A percentile compares a stretch with the other conserved stretches of the same genome.
These are phyloP conservation scores for Benitochromis conjunctus DNA, from an alignment of 2,113 vertebrate genomes.

Conservation along the genomic window DNA sequence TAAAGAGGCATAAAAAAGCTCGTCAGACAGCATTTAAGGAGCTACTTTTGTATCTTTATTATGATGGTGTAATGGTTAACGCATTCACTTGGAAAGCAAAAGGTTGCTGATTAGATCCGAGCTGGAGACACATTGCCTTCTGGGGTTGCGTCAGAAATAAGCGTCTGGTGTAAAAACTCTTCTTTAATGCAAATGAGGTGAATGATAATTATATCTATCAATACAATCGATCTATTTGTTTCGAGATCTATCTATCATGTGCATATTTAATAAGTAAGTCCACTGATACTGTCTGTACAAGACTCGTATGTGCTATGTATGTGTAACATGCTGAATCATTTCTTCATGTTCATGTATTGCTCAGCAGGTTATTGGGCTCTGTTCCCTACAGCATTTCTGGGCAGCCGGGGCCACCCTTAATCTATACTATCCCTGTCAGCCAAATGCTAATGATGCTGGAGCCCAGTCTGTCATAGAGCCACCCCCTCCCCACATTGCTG, in stretches of 20 bases:
- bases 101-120: not conserved
- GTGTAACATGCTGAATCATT: not conserved
- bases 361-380: conserved; percentile 11
- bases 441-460: conserved; percentile 47
- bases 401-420: conserved; percentile 12
- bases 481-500: not conserved
- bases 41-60: not conserved
- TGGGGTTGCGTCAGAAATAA: not conserved
- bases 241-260: accelerated
- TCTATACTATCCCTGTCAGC: conserved; percentile 54
- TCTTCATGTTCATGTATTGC: conserved; percentile 26
- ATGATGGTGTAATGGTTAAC: not conserved
- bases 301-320: accelerated
- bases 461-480: not conserved
- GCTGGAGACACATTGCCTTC: not conserved
- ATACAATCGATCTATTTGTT: not conserved
- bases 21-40: not conserved
- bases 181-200: not conserved
- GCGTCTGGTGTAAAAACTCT: not conserved
- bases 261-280: not conserved
- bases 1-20: not conserved
- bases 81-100: accelerated
- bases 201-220: not conserved
- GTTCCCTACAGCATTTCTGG: conserved; percentile 33
- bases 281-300: not conserved